Base-by-base conservation (phyloP, 2,888 invertebrate species). In the Shargacucullia verbasci region DNA sequence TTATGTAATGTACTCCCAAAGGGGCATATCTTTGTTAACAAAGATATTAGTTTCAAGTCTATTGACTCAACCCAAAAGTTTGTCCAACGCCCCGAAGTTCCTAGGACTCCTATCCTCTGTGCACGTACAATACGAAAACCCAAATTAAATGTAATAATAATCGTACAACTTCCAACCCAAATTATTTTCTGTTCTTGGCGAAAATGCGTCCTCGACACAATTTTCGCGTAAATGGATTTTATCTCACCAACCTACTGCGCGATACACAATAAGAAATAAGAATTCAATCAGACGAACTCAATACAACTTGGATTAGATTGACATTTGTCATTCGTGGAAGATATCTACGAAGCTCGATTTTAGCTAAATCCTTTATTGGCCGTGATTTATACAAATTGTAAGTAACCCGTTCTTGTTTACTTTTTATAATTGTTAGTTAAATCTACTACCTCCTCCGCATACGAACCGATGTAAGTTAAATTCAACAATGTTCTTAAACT, bases 11-110 rank as follows among this genome's bases (percentile, higher is more conserved):
- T 46, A 45, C 31, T 46, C 50, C 43, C 47, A 2, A 52, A 52
- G 43, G 49, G 55, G 38, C 35, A 49, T 7, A 37, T 55, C 61
- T 67, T 60, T 60, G 60, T 50, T 56, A 66, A 60, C 67, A 44
- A 68, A 61, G 56, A 50, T 61, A 56, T 67, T 65, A 67, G 65
- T 67, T 65, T 61, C 48, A 47, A 65, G 39, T 67, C 41, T 67
- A 67, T 60, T 60, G 56, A 61, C 46, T 43, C 27, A 47, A 50
- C 65, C 65, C 65, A 47, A 65, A 65, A 65, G 49, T 65, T 65
- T 67, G 0, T 7, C 41, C 40, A 65, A 67, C 41, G 61, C 41
- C 48, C 45, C 45, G 37, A 45, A 29, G 38, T 61, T 47, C 49
- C 55, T 60, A 67, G 37, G 37, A 11, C n/a, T 46, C 34, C 48